Percentiles rank a stretch among this genome's conserved stretches.
These are phyloP conservation scores for Anabas testudineus DNA, from an alignment of 2,797 vertebrate genomes.

Conservation along the genomic window DNA sequence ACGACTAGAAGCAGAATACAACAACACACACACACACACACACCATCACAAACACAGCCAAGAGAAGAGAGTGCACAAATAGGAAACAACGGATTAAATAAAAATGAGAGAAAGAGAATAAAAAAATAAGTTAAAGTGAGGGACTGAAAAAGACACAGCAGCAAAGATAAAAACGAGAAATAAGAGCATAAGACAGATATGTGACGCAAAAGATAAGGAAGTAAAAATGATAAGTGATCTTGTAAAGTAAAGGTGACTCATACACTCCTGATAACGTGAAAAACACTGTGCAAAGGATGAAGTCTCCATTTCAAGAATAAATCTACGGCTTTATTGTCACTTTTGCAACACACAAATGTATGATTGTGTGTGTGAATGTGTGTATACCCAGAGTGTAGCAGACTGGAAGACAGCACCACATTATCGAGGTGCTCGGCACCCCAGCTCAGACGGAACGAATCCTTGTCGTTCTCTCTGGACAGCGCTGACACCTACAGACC, in stretches of 20 bases:
- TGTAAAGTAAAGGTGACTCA: conserved; percentile 39
- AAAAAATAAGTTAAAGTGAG: conserved; percentile 54
- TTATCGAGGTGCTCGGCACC: conserved; percentile 97
- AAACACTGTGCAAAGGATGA: conserved; percentile 17
- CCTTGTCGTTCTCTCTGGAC: conserved; percentile 91
- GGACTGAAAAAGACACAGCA: conserved; percentile 49
- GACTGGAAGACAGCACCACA: conserved; percentile 92
- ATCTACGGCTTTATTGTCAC: neutral
- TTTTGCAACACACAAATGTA: neutral
- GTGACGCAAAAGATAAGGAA: conserved; percentile 40
- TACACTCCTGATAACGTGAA: conserved; percentile 9
- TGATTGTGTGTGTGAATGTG: conserved; percentile 9
- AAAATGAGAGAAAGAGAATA: conserved; percentile 56
- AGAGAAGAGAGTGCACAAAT: conserved; percentile 63
- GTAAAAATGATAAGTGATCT: conserved; percentile 39
- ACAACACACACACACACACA: conserved; percentile 78
- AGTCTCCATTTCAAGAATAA: conserved; percentile 24
- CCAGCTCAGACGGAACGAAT: conserved; percentile 95
- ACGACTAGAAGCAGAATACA: conserved; percentile 94
- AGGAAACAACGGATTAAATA: conserved; percentile 50
- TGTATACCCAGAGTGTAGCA: conserved; percentile 95
- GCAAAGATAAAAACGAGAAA: conserved; percentile 34
- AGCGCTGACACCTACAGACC: conserved; percentile 88
- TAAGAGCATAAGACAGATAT: conserved; percentile 26
- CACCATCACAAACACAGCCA: conserved; percentile 80